Percentiles rank a stretch among this genome's conserved stretches.
phyloP scores from a whole-genome alignment of 2,888 invertebrate genomes.

The Orthosia cruda region DNA sequence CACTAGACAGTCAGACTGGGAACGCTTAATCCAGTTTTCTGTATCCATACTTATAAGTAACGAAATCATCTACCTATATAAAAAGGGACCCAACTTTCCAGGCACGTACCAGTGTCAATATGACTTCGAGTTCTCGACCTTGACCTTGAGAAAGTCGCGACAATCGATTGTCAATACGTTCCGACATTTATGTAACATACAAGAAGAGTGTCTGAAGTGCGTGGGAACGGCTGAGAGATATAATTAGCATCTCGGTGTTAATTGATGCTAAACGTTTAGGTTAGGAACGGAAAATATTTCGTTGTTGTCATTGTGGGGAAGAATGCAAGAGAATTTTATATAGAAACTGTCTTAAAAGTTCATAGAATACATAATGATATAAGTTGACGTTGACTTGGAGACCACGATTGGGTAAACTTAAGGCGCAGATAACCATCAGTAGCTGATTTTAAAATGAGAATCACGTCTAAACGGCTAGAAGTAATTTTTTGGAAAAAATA shows the following conservation, averaged over 20 bases:
- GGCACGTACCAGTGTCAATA: not conserved
- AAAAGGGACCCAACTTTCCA: not conserved
- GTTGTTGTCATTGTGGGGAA: not conserved
- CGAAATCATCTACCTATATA: not conserved
- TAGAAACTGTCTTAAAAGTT: no score
- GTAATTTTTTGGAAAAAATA: no score
- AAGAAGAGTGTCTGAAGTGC: constrained; percentile 15
- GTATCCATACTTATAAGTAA: no score
- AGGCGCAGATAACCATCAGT: no score
- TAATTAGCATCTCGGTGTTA: constrained; percentile 26
- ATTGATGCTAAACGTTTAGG: constrained; percentile 11
- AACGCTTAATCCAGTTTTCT: no score
- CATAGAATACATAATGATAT: no score
- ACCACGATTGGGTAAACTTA: no score
- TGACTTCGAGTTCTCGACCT: not conserved
- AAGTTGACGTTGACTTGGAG: no score
- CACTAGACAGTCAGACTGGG: no score
- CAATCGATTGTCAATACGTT: constrained; percentile 26
- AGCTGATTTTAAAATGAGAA: no score
- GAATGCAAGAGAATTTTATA: not conserved
- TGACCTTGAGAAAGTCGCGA: constrained; percentile 15
- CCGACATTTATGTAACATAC: constrained; percentile 27
- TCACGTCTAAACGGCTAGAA: no score
- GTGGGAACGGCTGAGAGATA: constrained; percentile 12
- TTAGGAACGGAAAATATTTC: not conserved